phyloP scores from a whole-genome alignment of 2,888 invertebrate species.

The Ectemnius cavifrons region DNA sequence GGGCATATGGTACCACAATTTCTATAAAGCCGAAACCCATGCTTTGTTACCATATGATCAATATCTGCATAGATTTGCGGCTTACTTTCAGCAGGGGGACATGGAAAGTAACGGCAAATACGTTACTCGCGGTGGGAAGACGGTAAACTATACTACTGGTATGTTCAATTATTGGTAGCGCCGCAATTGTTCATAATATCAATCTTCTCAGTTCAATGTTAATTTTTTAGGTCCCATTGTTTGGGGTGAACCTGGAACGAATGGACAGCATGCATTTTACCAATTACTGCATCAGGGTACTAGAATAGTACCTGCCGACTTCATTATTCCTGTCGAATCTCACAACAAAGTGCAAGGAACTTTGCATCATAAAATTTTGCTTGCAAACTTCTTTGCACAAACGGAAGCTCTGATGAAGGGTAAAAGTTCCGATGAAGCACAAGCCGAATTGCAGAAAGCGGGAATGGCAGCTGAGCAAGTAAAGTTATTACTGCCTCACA shows the following conservation, averaged over 20 bases:
- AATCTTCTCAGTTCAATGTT: not conserved
- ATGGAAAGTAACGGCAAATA: slow-evolving; percentile 99
- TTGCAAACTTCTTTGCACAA: slow-evolving; percentile 98
- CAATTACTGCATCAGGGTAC: slow-evolving; percentile 98
- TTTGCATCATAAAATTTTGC: slow-evolving; percentile 94
- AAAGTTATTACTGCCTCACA: slow-evolving; percentile 93
- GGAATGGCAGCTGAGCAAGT: slow-evolving; percentile 87
- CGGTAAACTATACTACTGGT: slow-evolving; percentile 80
- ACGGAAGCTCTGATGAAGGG: slow-evolving; percentile 98
- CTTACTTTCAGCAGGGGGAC: slow-evolving; percentile 99
- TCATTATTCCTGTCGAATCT: slow-evolving; percentile 94
- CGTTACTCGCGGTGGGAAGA: slow-evolving; percentile 85
- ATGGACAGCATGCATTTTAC: slow-evolving; percentile 99
- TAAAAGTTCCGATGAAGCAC: slow-evolving; percentile 84
- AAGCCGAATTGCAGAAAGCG: slow-evolving; percentile 88
- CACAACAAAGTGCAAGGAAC: slow-evolving; percentile 88
- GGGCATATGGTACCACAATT: slow-evolving; percentile 96
- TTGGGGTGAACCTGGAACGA: slow-evolving; percentile 99
- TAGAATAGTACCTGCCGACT: slow-evolving; percentile 96
- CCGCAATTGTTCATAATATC: not conserved
- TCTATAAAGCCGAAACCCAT: slow-evolving; percentile 96
- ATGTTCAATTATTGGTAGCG: slow-evolving; percentile 17
- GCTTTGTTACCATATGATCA: slow-evolving; percentile 99
- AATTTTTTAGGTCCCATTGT: slow-evolving; percentile 72
- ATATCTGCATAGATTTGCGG: slow-evolving; percentile 98